Base-by-base conservation (phyloP, 1,140 invertebrate genomes). In the Pogonomyrmex californicus region DNA sequence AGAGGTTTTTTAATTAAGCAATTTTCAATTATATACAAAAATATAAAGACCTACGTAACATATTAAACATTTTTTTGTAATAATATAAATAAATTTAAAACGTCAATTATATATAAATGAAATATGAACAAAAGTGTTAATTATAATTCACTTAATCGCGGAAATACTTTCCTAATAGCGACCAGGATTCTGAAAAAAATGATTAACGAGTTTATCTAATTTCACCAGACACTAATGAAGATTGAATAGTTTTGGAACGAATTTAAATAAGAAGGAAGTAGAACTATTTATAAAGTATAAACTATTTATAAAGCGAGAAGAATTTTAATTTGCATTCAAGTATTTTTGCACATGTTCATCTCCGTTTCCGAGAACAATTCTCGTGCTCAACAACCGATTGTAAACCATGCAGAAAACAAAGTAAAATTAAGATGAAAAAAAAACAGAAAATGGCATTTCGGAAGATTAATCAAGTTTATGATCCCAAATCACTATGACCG, bases 321-420 rank as follows among this genome's bases (percentile, higher is more conserved):
- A 56, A 38, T 71, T 33, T 58, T 23, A 58, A 82, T 82, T 82
- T 82, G 38, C 79, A 47, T 73, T 82, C 14, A 17, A 47, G 49
- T 4, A 23, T 36, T 66, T n/a, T 66, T n/a, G n/a, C 17, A 33
- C 51, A 38, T 58, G 4, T n/a, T 82, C 23, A 58, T 47, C 38
- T 44, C 36, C 23, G 14, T 65, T 79, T 79, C 76, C 10, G n/a
- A 66, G 78, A 82, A 33, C 41, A 17, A 33, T 71, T 5, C 9
- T 17, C 44, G 6, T 79, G 10, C 30, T 70, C 44, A 81, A 82
- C 51, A 44, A 73, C 38, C 66, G 49, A 82, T 14, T 56, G 51
- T 41, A 12, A 49, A 58, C 23, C 38, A 3, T 36, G 30, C 10
- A 58, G 56, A 73, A 62, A 70, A 71, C 51, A 71, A 58, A 47